Evolutionary conservation across 1,140 invertebrate genomes (phyloP).

Genomic region (Metaphire vulgaris): DNA sequence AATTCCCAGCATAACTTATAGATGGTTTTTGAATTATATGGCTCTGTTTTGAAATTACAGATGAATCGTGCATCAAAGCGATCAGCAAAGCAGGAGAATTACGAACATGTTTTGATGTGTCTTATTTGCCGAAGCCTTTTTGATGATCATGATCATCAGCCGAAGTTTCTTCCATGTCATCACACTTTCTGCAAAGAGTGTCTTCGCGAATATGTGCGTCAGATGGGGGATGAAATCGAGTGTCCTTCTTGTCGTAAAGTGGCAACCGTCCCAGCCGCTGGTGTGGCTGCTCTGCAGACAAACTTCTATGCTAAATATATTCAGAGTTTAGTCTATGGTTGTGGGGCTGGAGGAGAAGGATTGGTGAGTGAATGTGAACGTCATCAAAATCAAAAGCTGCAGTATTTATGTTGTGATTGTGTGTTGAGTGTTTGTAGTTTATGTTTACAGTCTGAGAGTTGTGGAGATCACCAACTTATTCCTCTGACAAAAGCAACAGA

Average conservation of each 20-base stretch:
- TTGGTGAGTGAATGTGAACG: slow-evolving; percentile 3
- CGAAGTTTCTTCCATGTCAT: slow-evolving; percentile 31
- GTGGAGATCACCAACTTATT: slow-evolving; percentile 14
- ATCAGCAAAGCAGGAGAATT: slow-evolving; percentile 23
- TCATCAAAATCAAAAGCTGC: slow-evolving; percentile 10
- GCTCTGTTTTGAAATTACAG: no score
- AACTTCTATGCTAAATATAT: slow-evolving; percentile 32
- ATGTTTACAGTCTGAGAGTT: slow-evolving; percentile 9
- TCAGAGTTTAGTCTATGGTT: slow-evolving; percentile 28
- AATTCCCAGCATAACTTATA: no score
- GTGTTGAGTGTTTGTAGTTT: slow-evolving; percentile 10
- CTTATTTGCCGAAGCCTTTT: slow-evolving; percentile 30
- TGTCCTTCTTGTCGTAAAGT: slow-evolving; percentile 29
- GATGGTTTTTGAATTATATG: no score
- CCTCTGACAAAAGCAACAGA: slow-evolving; percentile 25
- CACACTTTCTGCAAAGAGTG: slow-evolving; percentile 32
- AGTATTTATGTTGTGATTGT: slow-evolving; percentile 26
- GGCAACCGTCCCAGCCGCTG: slow-evolving; percentile 28
- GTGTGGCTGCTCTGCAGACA: slow-evolving; percentile 29
- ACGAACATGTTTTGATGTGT: slow-evolving; percentile 31
- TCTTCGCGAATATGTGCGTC: slow-evolving; percentile 27
- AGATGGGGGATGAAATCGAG: slow-evolving; percentile 30
- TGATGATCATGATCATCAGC: slow-evolving; percentile 30
- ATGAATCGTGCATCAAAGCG: background rate
- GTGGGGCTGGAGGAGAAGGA: background rate